Percentiles rank a stretch among this genome's conserved stretches.
phyloP scores from a whole-genome alignment of 2,113 vertebrate genomes.

The Pantherophis guttatus region DNA sequence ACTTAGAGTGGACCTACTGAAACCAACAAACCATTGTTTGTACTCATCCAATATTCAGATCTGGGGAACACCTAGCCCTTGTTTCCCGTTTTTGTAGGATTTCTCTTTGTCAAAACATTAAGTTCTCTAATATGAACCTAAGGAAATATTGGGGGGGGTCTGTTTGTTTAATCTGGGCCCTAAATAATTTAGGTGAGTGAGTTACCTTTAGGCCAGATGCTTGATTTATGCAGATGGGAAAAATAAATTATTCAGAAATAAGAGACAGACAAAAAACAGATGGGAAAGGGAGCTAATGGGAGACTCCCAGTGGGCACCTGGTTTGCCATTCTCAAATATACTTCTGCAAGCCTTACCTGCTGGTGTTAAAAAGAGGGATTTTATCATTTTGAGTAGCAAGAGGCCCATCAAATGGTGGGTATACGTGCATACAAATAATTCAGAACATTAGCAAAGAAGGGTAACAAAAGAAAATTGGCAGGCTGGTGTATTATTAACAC shows the following conservation, averaged over 20 bases:
- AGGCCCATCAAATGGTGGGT: conserved; percentile 10
- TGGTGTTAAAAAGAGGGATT: conserved; percentile 29
- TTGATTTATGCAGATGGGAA: conserved; percentile 79
- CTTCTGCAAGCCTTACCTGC: conserved; percentile 39
- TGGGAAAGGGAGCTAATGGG: conserved; percentile 76
- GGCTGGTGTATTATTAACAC: no score
- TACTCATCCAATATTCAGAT: not conserved
- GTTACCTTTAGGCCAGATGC: conserved; percentile 78
- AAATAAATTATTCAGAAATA: conserved; percentile 83
- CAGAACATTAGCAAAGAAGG: not conserved
- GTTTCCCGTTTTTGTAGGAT: conserved; percentile 50
- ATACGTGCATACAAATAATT: not conserved
- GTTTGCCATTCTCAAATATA: conserved; percentile 55
- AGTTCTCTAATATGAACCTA: conserved; percentile 72
- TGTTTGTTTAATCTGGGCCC: conserved; percentile 52
- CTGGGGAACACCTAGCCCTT: conserved; percentile 24
- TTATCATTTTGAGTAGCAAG: not conserved
- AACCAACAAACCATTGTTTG: not conserved
- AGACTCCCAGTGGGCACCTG: conserved; percentile 74
- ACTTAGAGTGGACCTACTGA: not conserved
- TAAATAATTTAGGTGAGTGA: conserved; percentile 83
- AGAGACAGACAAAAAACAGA: conserved; percentile 82
- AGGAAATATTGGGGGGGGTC: conserved; percentile 37
- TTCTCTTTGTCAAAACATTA: conserved; percentile 70
- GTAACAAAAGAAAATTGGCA: not conserved